Conservation (phyloP, 2,797 vertebrate species). For the Pitangus sulphuratus region DNA sequence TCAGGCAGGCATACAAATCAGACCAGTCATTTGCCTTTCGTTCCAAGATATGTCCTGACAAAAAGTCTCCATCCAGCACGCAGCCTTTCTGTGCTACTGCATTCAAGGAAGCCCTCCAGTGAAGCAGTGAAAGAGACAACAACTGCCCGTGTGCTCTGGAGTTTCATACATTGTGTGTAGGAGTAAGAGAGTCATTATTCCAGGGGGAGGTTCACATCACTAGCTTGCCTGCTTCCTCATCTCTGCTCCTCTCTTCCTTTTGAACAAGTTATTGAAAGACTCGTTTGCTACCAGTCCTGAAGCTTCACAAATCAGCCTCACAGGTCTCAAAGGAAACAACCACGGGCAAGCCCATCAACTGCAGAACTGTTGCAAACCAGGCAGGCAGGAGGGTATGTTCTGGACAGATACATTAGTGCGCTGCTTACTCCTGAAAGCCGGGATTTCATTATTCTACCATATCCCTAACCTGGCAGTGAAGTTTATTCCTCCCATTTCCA, state of each 20-base stretch:
- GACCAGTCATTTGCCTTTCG: neutral
- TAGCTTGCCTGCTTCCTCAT: neutral
- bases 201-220: neutral
- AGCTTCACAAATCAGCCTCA: neutral
- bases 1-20: neutral
- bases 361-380: neutral
- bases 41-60: neutral
- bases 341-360: neutral
- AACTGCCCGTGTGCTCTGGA: neutral
- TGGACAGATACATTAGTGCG: neutral
- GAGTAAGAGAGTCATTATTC: neutral
- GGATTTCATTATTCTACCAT: neutral
- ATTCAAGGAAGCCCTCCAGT: neutral
- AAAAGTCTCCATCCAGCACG: neutral
- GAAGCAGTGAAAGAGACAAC: neutral
- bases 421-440: neutral
- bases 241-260: neutral
- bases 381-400: neutral
- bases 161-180: neutral
- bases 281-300: neutral
- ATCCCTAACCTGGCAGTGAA: neutral
- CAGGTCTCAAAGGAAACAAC: neutral
- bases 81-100: neutral
- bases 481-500: neutral
- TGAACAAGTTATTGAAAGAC: neutral